A percentile compares a stretch with the other conserved stretches of the same genome.
phyloP scores from a whole-genome alignment of 2,797 vertebrate genomes.

The Pipistrellus kuhlii region DNA sequence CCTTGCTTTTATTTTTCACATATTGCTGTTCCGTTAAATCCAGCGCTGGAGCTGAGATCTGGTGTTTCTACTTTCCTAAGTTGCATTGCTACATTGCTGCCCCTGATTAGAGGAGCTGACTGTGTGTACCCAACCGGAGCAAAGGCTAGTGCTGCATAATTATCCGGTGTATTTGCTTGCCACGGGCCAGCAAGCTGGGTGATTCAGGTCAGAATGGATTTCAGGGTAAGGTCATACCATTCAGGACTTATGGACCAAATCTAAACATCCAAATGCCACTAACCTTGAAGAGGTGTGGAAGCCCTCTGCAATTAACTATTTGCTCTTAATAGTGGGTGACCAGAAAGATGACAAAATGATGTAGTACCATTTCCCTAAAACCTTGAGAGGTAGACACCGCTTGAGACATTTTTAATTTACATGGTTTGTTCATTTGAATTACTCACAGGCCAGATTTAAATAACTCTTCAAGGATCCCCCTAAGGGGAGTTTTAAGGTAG shows the following conservation, averaged over 20 bases:
- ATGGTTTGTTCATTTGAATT: background rate
- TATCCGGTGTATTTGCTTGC: constrained; percentile 42
- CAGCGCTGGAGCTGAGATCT: background rate
- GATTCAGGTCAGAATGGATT: constrained; percentile 51
- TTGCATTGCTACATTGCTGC: background rate
- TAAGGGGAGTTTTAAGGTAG: constrained; percentile 14
- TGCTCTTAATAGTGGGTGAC: background rate
- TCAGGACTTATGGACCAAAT: background rate
- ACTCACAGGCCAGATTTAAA: constrained; percentile 28
- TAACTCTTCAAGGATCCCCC: background rate
- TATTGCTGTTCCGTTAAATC: constrained; percentile 65
- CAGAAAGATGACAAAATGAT: background rate
- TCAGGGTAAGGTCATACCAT: background rate
- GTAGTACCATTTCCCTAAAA: background rate
- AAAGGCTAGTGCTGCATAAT: constrained; percentile 57
- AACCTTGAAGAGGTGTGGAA: background rate
- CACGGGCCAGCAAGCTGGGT: background rate
- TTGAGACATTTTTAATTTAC: background rate
- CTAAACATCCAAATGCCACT: constrained; percentile 5
- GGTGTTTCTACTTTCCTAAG: background rate
- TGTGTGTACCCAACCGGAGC: background rate
- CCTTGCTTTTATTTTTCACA: constrained; percentile 60
- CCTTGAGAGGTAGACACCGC: background rate
- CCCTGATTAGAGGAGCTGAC: constrained; percentile 57
- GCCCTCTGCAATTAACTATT: background rate